Base-by-base conservation (phyloP, 2,888 invertebrate species). In the Thumatha senex region DNA sequence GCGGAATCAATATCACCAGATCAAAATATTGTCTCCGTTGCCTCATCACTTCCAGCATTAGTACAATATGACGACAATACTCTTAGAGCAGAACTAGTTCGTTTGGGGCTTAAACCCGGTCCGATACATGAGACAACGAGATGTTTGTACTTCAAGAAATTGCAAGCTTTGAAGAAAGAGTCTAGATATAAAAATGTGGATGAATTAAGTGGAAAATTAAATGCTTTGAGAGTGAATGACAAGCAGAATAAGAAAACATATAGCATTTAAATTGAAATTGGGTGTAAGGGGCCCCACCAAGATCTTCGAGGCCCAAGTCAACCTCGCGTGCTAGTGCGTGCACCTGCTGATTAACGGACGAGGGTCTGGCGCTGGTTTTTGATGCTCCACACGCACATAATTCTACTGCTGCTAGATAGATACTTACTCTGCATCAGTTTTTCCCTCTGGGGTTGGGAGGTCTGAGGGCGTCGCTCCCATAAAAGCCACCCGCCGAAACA, bases 111-210 rank as follows among this genome's bases (percentile, higher is more conserved):
- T 62, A 91, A 86, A 9, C 95, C 96, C 0, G 98, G 98, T 0
- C 98, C 98, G 2, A 95, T 98, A 63, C 95, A 95, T 1, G 86
- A 93, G 11, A 93, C 94, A 1, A 98, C 98, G 0, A 95, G 96
- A 63, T 92, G 93, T 0, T 81, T 97, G 8, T 98, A 98, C 74
- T 84, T 96, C 43, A 95, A 94, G 74, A 95, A 95, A 66, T 84
- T 97, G 30, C 92, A 93, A 36, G 93, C 94, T 46, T 81, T 96
- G 53, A 92, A 87, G 68, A 86, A 85, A 53, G 72, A 67, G 2
- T 74, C 82, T 0, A 46, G 8, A 13, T 41, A 13, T 14, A 36
- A 48, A 0, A 46, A 51, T 24, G 47, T 63, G 7, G 51, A 61
- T 0, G 12, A 40, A 7, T 29, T 67, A 7, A 47, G 34, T 13